These are phyloP conservation scores for Platysternon megacephalum DNA, from an alignment of 2,113 vertebrate genomes.

Conservation along the genomic window DNA sequence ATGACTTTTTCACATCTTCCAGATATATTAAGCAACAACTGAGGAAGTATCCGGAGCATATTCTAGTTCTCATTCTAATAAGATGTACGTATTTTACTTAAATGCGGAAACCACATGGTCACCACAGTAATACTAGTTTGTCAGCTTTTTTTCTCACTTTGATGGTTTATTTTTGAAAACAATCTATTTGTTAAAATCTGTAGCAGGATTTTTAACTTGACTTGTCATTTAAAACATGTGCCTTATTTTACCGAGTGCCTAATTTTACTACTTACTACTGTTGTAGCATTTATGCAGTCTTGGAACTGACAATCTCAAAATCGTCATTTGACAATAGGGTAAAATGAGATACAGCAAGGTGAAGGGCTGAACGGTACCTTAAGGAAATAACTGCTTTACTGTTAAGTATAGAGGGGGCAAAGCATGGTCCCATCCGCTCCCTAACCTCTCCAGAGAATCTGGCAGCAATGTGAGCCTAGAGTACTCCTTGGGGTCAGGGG, in stretches of 20 bases:
- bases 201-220: neutral
- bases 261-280: neutral
- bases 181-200: constrained; percentile 4
- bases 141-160: neutral
- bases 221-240: neutral
- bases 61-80: constrained; percentile 29
- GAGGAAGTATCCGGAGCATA: constrained; percentile 28
- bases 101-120: constrained; percentile 18
- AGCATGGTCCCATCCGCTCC: neutral
- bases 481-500: neutral
- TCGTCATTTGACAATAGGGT: neutral
- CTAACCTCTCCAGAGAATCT: neutral
- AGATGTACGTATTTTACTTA: constrained; percentile 54
- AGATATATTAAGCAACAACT: constrained; percentile 45
- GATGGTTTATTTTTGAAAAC: neutral
- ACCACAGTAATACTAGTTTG: neutral
- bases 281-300: neutral
- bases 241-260: neutral
- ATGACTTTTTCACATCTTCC: constrained; percentile 53
- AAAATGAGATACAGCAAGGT: neutral
- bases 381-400: neutral
- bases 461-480: neutral
- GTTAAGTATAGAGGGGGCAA: neutral
- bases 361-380: neutral
- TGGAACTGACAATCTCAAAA: neutral